These are phyloP conservation scores for Hydrotaea diabolus DNA, from an alignment of 2,888 invertebrate species.

Conservation along the genomic window DNA sequence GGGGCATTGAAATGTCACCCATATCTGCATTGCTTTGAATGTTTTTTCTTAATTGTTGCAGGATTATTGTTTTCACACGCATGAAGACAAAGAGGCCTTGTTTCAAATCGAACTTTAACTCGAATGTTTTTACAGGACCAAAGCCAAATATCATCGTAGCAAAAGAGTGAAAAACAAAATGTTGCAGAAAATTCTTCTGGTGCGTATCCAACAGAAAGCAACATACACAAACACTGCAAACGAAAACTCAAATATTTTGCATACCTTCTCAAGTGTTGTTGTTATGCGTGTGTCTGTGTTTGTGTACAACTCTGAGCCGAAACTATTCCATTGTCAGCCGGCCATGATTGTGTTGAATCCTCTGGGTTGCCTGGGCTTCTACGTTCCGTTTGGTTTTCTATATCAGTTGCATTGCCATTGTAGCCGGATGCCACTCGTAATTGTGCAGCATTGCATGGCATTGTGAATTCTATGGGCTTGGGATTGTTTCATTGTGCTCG, in stretches of 20 bases:
- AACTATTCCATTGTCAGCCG: slow-evolving; percentile 22
- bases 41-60: neutral
- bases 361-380: slow-evolving; percentile 18
- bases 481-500: slow-evolving; percentile 16
- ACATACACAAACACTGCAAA: slow-evolving; percentile 40
- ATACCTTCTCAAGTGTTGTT: slow-evolving; percentile 31
- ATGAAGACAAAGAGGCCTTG: neutral
- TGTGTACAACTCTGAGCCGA: neutral
- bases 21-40: slow-evolving; percentile 12
- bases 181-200: slow-evolving; percentile 18
- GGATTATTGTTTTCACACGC: neutral
- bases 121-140: slow-evolving; percentile 27
- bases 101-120: slow-evolving; percentile 1
- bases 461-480: neutral
- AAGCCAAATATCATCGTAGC: slow-evolving; percentile 30
- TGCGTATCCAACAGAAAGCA: slow-evolving; percentile 44
- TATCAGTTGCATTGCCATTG: slow-evolving; percentile 40
- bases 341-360: slow-evolving; percentile 9
- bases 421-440: slow-evolving; percentile 13
- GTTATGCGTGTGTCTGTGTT: neutral
- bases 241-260: slow-evolving; percentile 52
- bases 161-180: neutral
- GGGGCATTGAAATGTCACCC: neutral
- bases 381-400: slow-evolving; percentile 12
- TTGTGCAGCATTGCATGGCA: slow-evolving; percentile 20